phyloP scores from a whole-genome alignment of 1,140 invertebrate species.

The Megalonaias nervosa region DNA sequence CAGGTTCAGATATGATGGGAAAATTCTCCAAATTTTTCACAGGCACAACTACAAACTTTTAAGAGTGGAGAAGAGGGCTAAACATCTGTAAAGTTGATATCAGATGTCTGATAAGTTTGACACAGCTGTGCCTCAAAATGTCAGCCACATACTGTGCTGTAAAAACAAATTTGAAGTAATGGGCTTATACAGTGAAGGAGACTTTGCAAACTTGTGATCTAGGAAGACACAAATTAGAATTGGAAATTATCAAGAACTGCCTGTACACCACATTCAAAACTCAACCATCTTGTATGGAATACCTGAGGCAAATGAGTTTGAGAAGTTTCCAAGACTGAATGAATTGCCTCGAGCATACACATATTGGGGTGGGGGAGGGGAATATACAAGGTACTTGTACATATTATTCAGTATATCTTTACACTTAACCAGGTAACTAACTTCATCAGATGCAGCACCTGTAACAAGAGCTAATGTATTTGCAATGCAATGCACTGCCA shows the following conservation, averaged over 20 bases:
- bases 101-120: no score
- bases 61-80: background rate
- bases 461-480: slow-evolving; percentile 27
- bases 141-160: slow-evolving; percentile 9
- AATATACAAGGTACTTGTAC: slow-evolving; percentile 29
- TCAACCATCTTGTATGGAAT: slow-evolving; percentile 35
- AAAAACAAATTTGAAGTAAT: slow-evolving; percentile 1
- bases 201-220: slow-evolving; percentile 17
- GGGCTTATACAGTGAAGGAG: slow-evolving; percentile 3
- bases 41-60: no score
- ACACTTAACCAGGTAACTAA: slow-evolving; percentile 7
- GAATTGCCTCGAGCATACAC: slow-evolving; percentile 14
- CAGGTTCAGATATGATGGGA: no score
- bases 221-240: slow-evolving; percentile 20
- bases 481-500: slow-evolving; percentile 23
- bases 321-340: background rate
- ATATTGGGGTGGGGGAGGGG: slow-evolving; percentile 7
- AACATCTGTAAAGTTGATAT: slow-evolving; percentile 5
- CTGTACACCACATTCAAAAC: slow-evolving; percentile 20
- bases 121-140: slow-evolving; percentile 6
- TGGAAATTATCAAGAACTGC: slow-evolving; percentile 18
- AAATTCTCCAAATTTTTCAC: no score
- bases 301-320: slow-evolving; percentile 16
- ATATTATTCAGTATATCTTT: slow-evolving; percentile 26
- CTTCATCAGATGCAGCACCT: slow-evolving; percentile 1